Percentiles rank a stretch among this genome's conserved stretches.
phyloP scores from a whole-genome alignment of 1,140 invertebrate species.

The Coelopa frigida region DNA sequence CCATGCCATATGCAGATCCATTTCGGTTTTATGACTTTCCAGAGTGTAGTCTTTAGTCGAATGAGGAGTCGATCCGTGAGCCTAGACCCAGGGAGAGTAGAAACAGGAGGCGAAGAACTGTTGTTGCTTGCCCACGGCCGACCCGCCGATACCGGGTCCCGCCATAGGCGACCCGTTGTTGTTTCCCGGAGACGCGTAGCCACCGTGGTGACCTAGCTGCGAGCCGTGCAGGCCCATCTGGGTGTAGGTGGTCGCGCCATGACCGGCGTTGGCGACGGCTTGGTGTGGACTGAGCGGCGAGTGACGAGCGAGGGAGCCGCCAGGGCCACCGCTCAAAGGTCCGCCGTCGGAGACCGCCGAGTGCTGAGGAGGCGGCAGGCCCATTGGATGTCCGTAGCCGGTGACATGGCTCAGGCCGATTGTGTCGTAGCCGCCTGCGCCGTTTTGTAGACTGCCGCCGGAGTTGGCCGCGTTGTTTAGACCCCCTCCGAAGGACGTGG shows the following conservation, averaged over 20 bases:
- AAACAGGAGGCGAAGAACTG: conserved; percentile 41
- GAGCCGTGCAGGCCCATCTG: conserved; percentile 4
- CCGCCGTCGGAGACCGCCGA: too few species aligned
- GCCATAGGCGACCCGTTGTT: background rate
- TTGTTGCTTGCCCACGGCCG: conserved; percentile 29
- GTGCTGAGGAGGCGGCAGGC: conserved; percentile 22
- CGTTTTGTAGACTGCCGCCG: too few species aligned
- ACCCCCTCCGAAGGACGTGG: too few species aligned
- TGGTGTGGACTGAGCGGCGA: background rate
- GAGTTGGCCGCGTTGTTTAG: too few species aligned
- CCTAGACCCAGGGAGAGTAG: conserved; percentile 40
- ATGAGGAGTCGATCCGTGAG: background rate
- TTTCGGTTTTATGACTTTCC: too few species aligned
- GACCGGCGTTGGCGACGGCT: background rate
- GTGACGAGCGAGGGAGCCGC: too few species aligned
- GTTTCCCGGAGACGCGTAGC: background rate
- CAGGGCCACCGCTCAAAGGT: too few species aligned
- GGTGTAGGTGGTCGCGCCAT: conserved; percentile 5
- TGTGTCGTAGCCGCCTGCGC: background rate
- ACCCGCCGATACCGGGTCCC: too few species aligned
- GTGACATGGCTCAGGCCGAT: conserved; percentile 9
- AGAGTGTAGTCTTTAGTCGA: too few species aligned
- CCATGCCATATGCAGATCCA: too few species aligned
- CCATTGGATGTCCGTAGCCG: conserved; percentile 27
- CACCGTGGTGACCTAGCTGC: too few species aligned